Base-by-base conservation (phyloP, 2,797 vertebrate species). In the Chaetodon trifasciatus region DNA sequence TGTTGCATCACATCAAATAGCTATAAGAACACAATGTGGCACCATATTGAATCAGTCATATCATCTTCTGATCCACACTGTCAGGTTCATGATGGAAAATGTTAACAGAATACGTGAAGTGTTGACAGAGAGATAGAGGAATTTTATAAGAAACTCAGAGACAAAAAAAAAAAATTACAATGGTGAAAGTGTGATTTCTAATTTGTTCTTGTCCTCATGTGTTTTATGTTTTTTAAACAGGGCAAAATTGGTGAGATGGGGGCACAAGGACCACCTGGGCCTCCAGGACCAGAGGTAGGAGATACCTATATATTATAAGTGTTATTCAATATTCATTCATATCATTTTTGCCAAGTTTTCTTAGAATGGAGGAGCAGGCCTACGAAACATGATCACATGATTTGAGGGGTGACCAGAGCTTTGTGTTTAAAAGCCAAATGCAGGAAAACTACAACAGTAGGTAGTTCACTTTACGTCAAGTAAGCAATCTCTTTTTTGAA, bases 221-320 rank as follows among this genome's bases (percentile, higher is more conserved):
- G 6, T 61, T 79, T 5, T 61, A 8, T 49, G 6, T 70, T 73
- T 10, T 68, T 74, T 50, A 10, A 39, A 83, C 86, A 95, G 94
- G 94, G 94, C 80, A 85, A 63, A 86, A 66, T 85, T 46, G 94
- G 94, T 65, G 94, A 94, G 2, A 63, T 92, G 1, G 94, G 94
- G 44, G 16, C 50, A 5, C 76, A 88, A 79, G 94, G 94, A 91
- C 82, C 85, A 70, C 82, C 70, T 28, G 94, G 94, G 55, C 92
- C 93, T 67, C 74, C 92, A 46, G 94, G 94, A 92, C 93, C 93
- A 86, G 92, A 94, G 93, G 94, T 95, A 82, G 60, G 79, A 75
- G 11, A 52, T 24, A 6, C 5, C 28, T 32, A 32, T 32, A 19
- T 23, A 44, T 44, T 11, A 63, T 21, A 10, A 19, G 24, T 62